Conservation (phyloP, 2,113 vertebrate genomes). For the Sciurus niger region DNA sequence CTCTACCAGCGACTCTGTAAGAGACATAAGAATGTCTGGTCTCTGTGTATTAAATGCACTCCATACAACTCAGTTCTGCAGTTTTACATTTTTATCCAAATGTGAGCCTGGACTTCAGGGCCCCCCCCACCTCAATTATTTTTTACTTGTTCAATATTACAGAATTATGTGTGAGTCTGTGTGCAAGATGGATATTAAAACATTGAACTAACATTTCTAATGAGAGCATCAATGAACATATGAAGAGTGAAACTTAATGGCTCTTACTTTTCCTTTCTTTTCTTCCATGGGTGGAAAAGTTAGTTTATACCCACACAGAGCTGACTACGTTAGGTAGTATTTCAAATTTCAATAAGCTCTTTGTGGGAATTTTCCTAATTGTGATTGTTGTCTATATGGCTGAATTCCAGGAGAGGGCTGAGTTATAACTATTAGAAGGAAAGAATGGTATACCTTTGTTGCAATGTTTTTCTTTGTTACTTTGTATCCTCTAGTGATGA, state of each 20-base stretch:
- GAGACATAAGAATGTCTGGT: background rate
- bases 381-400: background rate
- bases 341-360: constrained; percentile 36
- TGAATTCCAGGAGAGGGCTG: background rate
- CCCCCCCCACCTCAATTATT: background rate
- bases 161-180: background rate
- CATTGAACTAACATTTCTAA: constrained; percentile 13
- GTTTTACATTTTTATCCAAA: background rate
- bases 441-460: background rate
- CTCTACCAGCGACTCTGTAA: background rate
- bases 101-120: background rate
- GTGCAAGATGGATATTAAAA: background rate
- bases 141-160: background rate
- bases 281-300: background rate
- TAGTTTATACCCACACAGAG: background rate
- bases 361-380: background rate
- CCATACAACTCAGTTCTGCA: background rate
- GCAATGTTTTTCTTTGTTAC: background rate
- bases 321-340: background rate
- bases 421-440: background rate
- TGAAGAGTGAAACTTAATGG: background rate
- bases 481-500: background rate
- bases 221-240: background rate
- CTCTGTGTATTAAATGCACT: background rate
- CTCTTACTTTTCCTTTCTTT: background rate